phyloP scores from a whole-genome alignment of 2,797 vertebrate species.

The Amphiprion clarkii region DNA sequence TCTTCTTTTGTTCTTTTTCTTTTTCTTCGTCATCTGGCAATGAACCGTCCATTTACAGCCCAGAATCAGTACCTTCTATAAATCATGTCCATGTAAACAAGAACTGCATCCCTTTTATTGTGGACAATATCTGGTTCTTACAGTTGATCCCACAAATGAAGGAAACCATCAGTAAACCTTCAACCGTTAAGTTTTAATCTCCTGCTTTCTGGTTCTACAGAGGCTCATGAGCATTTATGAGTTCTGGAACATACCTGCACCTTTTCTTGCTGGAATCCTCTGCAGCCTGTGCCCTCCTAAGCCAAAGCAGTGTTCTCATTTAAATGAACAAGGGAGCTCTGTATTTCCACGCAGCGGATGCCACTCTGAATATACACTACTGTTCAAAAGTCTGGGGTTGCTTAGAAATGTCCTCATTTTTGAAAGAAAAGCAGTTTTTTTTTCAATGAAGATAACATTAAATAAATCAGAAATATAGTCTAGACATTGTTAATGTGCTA shows the following conservation, averaged over 20 bases:
- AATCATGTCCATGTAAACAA: neutral
- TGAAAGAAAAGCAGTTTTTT: no score
- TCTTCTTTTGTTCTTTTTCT: no score
- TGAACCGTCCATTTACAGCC: neutral
- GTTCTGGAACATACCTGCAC: neutral
- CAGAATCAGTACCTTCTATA: neutral
- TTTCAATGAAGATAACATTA: no score
- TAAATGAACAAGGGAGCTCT: neutral
- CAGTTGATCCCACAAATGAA: neutral
- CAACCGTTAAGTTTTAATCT: neutral
- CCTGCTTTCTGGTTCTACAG: no score
- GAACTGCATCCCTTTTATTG: neutral
- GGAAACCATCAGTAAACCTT: neutral
- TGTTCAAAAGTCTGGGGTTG: no score
- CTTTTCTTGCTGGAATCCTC: neutral
- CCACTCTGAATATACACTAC: neutral
- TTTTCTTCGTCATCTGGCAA: neutral
- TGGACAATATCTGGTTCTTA: neutral
- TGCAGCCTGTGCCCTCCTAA: neutral
- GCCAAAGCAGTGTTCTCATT: constrained; percentile 2
- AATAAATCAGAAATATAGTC: no score
- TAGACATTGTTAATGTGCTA: no score
- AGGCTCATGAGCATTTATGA: no score
- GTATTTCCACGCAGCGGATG: constrained; percentile 3
- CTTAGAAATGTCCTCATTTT: no score